phyloP scores from a whole-genome alignment of 2,888 invertebrate genomes.

The Fragum fragum region DNA sequence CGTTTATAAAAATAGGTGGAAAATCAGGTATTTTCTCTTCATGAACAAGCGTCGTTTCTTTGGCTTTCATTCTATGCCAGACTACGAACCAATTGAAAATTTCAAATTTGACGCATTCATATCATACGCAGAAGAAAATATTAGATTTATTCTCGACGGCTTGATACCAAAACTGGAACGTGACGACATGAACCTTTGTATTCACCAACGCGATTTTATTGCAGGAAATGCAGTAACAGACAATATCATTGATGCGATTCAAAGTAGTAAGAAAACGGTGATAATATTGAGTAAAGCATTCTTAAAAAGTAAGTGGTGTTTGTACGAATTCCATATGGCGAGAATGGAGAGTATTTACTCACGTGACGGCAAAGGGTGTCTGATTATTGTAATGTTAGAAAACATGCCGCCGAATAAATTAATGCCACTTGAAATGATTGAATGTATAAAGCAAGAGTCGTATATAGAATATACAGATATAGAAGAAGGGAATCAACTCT shows the following conservation, averaged over 20 bases:
- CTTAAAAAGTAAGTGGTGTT: constrained; percentile 69
- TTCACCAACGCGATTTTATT: constrained; percentile 71
- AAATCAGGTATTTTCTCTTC: constrained; percentile 56
- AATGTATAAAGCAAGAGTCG: constrained; percentile 24
- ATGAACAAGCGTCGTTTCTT: constrained; percentile 45
- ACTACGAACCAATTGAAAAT: constrained; percentile 18
- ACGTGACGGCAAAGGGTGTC: not conserved
- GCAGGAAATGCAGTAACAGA: constrained; percentile 66
- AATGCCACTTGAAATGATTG: constrained; percentile 24
- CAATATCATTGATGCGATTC: constrained; percentile 70
- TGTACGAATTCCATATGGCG: constrained; percentile 74
- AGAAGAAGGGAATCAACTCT: constrained; percentile 10
- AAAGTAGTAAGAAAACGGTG: constrained; percentile 69
- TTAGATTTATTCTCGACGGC: constrained; percentile 28
- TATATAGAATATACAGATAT: constrained; percentile 14
- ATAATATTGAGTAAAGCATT: constrained; percentile 66
- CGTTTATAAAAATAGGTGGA: constrained; percentile 58
- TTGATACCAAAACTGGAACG: constrained; percentile 36
- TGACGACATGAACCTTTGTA: constrained; percentile 60
- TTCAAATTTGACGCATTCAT: constrained; percentile 51
- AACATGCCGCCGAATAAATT: not conserved
- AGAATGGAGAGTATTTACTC: constrained; percentile 67
- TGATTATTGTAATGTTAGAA: constrained; percentile 11
- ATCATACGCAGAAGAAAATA: constrained; percentile 53
- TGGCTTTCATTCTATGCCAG: constrained; percentile 16